phyloP scores from a whole-genome alignment of 2,797 vertebrate genomes.

The Molossus molossus region DNA sequence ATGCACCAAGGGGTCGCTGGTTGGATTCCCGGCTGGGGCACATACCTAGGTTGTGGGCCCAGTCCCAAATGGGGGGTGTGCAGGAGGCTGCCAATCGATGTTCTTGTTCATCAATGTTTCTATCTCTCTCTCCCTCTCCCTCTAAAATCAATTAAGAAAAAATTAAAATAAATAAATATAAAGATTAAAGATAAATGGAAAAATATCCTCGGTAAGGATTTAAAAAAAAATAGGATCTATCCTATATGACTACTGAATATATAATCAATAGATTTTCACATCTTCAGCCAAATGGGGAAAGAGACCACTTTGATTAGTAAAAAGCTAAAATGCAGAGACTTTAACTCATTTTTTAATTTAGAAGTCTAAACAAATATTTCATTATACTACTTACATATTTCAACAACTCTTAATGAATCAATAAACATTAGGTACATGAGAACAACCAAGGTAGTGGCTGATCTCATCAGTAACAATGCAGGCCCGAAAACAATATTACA shows the following conservation, averaged over 20 bases:
- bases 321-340: background rate
- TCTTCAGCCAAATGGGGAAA: background rate
- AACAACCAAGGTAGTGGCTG: background rate
- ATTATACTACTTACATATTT: background rate
- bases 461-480: background rate
- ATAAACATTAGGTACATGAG: background rate
- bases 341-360: background rate
- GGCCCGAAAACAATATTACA: background rate
- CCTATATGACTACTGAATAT: background rate
- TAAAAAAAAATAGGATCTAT: background rate
- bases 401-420: background rate
- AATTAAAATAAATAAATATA: too few relatives aligned
- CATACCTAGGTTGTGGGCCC: too few relatives aligned
- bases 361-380: slow-evolving; percentile 52
- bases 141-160: too few relatives aligned
- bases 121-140: too few relatives aligned
- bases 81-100: too few relatives aligned
- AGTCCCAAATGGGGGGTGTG: too few relatives aligned
- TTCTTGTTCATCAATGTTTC: too few relatives aligned
- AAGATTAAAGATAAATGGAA: too few relatives aligned
- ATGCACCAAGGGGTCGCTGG: too few relatives aligned
- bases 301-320: background rate
- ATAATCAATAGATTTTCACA: background rate
- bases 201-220: too few relatives aligned
- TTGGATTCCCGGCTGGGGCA: too few relatives aligned